These are phyloP conservation scores for Oxyura jamaicensis DNA, from an alignment of 2,113 vertebrate species.

Conservation along the genomic window DNA sequence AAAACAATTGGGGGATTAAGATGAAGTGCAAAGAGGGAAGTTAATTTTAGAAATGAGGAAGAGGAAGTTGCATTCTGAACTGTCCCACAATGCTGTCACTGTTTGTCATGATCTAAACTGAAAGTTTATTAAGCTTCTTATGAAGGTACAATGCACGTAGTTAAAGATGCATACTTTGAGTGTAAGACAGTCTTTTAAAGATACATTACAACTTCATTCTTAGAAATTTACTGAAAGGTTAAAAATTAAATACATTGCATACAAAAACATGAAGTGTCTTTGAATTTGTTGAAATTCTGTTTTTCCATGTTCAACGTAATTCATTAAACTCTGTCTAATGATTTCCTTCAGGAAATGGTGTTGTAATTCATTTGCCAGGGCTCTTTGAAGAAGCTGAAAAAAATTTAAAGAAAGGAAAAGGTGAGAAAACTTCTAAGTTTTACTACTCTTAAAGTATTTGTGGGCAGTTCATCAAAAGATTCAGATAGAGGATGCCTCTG, in stretches of 20 bases:
- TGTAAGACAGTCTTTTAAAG: not conserved
- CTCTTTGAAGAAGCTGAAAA: conserved; percentile 98
- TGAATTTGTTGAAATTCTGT: not conserved
- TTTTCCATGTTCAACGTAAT: not conserved
- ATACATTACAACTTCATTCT: not conserved
- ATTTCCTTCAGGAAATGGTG: conserved; percentile 89
- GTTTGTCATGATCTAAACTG: not conserved
- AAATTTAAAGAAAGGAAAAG: conserved; percentile 92
- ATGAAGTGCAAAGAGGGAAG: not conserved
- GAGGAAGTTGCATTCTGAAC: not conserved
- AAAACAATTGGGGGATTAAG: not conserved
- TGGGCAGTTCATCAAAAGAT: not conserved
- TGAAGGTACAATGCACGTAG: not conserved
- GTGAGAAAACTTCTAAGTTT: conserved; percentile 71
- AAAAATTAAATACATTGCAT: not conserved
- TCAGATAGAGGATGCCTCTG: not conserved
- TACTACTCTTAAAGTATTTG: not conserved
- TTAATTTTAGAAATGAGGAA: conserved; percentile 18
- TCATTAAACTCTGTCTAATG: not conserved
- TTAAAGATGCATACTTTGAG: not conserved
- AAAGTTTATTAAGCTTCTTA: not conserved
- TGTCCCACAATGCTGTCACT: not conserved
- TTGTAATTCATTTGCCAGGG: conserved; percentile 97
- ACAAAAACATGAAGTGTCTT: not conserved
- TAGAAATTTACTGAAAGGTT: not conserved